phyloP scores from a whole-genome alignment of 2,113 vertebrate genomes.

The Ciconia stormi region DNA sequence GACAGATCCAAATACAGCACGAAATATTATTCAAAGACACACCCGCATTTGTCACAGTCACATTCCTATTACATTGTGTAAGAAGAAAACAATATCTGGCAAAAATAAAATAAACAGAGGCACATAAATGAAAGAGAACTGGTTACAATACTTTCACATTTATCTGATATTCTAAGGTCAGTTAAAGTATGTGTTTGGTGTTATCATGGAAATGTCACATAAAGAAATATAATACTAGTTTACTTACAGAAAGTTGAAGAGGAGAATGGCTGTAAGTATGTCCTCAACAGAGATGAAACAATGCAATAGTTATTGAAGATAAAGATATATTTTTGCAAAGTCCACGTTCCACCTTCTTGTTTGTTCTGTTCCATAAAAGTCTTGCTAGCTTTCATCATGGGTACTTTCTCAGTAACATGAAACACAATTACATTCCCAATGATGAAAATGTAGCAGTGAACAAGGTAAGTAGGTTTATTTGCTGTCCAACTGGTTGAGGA shows the following conservation, averaged over 20 bases:
- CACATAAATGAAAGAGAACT: neutral
- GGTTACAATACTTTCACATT: neutral
- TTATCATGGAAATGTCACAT: neutral
- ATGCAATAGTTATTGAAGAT: neutral
- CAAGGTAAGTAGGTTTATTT: neutral
- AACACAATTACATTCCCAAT: neutral
- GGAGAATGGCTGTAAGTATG: neutral
- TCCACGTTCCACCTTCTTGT: neutral
- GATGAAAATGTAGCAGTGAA: neutral
- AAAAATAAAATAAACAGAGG: slow-evolving; percentile 37
- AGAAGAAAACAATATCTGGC: slow-evolving; percentile 45
- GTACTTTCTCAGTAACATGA: neutral
- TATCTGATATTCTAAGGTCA: neutral
- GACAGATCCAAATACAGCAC: neutral
- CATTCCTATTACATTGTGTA: slow-evolving; percentile 32
- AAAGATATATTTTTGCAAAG: neutral
- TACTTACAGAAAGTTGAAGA: neutral
- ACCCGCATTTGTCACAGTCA: neutral
- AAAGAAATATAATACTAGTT: neutral
- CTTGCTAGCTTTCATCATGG: neutral
- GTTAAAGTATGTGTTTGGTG: neutral
- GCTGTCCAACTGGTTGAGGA: neutral
- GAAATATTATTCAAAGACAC: slow-evolving; percentile 16
- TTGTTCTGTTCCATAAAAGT: neutral
- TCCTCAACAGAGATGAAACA: neutral